Conservation (phyloP, 1,140 invertebrate species). For the Penaeus vannamei region DNA sequence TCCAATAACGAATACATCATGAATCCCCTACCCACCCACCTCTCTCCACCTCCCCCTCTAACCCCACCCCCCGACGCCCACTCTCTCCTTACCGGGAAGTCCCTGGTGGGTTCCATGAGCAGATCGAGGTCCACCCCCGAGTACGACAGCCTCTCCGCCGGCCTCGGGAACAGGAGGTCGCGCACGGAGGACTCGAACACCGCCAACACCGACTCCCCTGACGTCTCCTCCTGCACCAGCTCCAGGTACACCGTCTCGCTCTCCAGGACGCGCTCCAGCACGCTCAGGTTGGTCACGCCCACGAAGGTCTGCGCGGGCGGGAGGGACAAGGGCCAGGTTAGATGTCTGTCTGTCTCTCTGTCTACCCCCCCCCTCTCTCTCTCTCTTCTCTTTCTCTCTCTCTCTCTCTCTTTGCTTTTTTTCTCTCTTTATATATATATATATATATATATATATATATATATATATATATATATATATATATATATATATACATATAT, state of each 20-base stretch:
- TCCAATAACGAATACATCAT: too few relatives aligned
- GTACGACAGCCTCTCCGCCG: constrained; percentile 59
- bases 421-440: too few relatives aligned
- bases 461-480: too few relatives aligned
- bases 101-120: constrained; percentile 67
- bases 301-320: constrained; percentile 58
- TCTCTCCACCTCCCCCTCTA: neutral
- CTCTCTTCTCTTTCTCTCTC: too few relatives aligned
- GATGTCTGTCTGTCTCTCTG: too few relatives aligned
- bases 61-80: neutral
- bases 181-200: constrained; percentile 66
- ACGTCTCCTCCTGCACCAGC: constrained; percentile 65
- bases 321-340: neutral
- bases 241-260: constrained; percentile 66
- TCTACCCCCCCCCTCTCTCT: too few relatives aligned
- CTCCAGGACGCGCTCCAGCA: constrained; percentile 62
- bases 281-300: constrained; percentile 63
- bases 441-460: too few relatives aligned
- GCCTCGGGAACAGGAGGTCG: constrained; percentile 63
- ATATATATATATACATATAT: too few relatives aligned
- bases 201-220: constrained; percentile 65
- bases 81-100: constrained; percentile 58
- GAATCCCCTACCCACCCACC: too few relatives aligned
- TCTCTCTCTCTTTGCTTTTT: too few relatives aligned
- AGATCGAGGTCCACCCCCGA: constrained; percentile 65